Percentiles rank a stretch among this genome's conserved stretches.
Evolutionary conservation across 2,113 vertebrate genomes (phyloP).

Genomic region (Entomyzon cyanotis): DNA sequence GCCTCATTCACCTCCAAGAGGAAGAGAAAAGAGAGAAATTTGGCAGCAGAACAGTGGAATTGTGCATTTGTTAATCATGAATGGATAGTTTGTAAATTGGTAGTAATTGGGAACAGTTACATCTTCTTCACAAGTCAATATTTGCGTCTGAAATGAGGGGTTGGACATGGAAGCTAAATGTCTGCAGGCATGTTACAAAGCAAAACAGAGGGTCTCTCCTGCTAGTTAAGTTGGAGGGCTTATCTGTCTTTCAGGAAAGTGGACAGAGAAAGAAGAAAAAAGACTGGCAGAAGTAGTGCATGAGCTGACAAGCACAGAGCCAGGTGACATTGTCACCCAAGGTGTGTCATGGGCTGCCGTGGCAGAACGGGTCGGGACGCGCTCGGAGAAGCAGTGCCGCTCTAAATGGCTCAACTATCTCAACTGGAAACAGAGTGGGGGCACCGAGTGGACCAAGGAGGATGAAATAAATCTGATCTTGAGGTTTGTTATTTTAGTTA

Average conservation of each 20-base stretch:
- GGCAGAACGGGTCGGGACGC: slow-evolving; percentile 90
- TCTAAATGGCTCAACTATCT: slow-evolving; percentile 99
- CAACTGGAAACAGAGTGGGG: slow-evolving; percentile 99
- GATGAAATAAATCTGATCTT: slow-evolving; percentile 92
- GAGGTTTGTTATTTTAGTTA: slow-evolving; percentile 77
- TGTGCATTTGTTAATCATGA: neutral
- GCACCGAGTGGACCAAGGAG: slow-evolving; percentile 98
- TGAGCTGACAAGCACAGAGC: slow-evolving; percentile 91
- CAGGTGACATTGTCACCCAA: slow-evolving; percentile 92
- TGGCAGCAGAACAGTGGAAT: neutral
- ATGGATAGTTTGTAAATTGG: neutral
- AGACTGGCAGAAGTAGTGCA: slow-evolving; percentile 94
- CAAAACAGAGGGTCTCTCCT: neutral
- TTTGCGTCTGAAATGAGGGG: neutral
- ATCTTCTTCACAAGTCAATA: neutral
- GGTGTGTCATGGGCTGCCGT: slow-evolving; percentile 97
- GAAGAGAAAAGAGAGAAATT: neutral
- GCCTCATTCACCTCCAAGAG: neutral
- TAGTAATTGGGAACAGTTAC: neutral
- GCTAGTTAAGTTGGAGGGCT: neutral
- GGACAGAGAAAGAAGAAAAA: slow-evolving; percentile 96
- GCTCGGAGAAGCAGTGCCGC: slow-evolving; percentile 98
- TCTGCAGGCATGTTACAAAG: fast-evolving
- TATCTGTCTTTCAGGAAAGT: slow-evolving; percentile 84
- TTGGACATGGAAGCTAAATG: neutral